A percentile compares a stretch with the other conserved stretches of the same genome.
Evolutionary conservation across 2,797 vertebrate species (phyloP).

Genomic region (Anguilla marmorata): DNA sequence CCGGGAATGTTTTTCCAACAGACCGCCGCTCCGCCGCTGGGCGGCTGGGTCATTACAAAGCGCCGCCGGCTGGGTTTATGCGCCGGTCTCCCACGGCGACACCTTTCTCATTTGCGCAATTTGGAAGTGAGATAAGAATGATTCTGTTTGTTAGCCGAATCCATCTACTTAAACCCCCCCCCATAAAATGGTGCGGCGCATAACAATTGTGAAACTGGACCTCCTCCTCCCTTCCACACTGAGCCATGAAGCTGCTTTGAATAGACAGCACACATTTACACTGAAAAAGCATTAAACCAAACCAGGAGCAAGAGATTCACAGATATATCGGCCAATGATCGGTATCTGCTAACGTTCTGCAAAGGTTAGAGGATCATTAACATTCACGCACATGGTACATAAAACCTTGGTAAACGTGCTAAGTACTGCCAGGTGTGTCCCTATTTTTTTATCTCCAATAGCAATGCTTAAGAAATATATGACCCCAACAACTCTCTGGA

Average conservation of each 20-base stretch:
- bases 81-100: background rate
- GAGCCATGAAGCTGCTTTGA: background rate
- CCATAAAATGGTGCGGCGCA: background rate
- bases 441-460: too few species aligned
- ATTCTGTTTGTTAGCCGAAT: background rate
- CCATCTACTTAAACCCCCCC: background rate
- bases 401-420: too few species aligned
- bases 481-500: too few species aligned
- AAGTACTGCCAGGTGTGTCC: too few species aligned
- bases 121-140: background rate
- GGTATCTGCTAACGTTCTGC: too few species aligned
- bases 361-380: too few species aligned
- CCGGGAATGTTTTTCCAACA: background rate
- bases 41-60: background rate
- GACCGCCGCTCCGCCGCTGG: background rate
- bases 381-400: too few species aligned
- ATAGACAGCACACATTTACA: background rate
- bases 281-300: background rate
- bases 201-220: background rate
- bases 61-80: background rate
- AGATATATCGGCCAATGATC: too few species aligned
- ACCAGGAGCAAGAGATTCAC: background rate
- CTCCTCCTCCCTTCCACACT: background rate
- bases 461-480: too few species aligned
- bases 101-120: background rate